Evolutionary conservation across 2,888 invertebrate genomes (phyloP).

Genomic region (Erebia epiphron): DNA sequence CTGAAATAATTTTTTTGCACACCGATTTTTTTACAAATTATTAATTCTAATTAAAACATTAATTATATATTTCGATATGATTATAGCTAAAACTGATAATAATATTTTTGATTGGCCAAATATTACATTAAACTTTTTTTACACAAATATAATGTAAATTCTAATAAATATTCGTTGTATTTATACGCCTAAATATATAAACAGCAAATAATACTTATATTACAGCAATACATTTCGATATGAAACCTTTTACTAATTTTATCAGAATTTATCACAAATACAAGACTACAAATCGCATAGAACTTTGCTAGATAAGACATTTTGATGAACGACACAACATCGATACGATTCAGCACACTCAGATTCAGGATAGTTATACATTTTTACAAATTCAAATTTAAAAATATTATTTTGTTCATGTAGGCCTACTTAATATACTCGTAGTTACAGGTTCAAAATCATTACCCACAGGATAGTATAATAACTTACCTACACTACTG

Average conservation of each 20-base stretch:
- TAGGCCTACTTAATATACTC: no score
- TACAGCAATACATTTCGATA: constrained; percentile 15
- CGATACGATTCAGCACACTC: not conserved
- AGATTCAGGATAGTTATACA: no score
- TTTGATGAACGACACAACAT: constrained; percentile 2
- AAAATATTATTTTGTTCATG: no score
- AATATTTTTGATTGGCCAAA: constrained; percentile 30
- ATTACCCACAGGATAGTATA: no score
- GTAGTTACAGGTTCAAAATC: no score
- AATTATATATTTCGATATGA: constrained; percentile 31
- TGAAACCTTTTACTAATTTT: constrained; percentile 12
- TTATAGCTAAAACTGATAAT: constrained; percentile 22
- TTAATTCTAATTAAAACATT: not conserved
- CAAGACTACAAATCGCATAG: constrained; percentile 11
- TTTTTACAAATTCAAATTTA: no score
- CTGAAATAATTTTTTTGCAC: constrained; percentile 29
- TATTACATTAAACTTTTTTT: constrained; percentile 23
- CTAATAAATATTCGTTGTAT: constrained; percentile 44
- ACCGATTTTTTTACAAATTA: constrained; percentile 38
- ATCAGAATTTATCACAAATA: constrained; percentile 25
- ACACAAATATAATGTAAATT: constrained; percentile 29
- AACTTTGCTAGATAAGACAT: not conserved
- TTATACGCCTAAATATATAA: constrained; percentile 24
- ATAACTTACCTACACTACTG: no score
- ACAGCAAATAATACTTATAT: constrained; percentile 26